Conservation (phyloP, 2,888 invertebrate genomes). For the Branchellion lobata region DNA sequence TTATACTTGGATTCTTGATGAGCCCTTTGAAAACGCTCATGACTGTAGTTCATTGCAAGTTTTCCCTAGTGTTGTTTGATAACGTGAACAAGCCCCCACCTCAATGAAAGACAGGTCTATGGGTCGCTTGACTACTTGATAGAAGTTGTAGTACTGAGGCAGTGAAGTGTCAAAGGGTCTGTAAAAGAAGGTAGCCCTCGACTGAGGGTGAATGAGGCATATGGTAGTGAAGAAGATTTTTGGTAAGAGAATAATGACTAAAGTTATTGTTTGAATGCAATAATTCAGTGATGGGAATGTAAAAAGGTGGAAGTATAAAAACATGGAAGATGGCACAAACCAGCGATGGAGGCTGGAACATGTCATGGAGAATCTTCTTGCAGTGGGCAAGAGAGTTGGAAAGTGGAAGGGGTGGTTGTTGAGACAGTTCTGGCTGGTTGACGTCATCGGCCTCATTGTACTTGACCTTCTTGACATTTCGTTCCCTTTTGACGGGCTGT, state of each 20-base stretch:
- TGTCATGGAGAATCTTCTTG: background rate
- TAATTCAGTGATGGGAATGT: too few species aligned
- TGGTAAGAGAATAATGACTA: too few species aligned
- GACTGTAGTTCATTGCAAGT: too few species aligned
- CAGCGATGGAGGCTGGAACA: background rate
- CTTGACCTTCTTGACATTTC: background rate
- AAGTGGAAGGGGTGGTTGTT: background rate
- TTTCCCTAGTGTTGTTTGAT: too few species aligned
- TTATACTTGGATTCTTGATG: too few species aligned
- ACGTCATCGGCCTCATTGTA: background rate
- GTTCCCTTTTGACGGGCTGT: background rate
- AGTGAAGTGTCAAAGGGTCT: background rate
- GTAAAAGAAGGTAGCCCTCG: background rate
- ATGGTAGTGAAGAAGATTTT: too few species aligned
- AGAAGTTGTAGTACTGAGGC: conserved; percentile 23
- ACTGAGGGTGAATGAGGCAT: too few species aligned
- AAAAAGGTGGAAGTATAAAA: too few species aligned
- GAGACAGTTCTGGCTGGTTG: background rate
- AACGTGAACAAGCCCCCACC: too few species aligned
- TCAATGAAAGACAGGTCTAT: conserved; percentile 25
- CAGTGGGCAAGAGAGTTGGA: background rate
- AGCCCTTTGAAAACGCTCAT: too few species aligned
- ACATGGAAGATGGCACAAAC: background rate
- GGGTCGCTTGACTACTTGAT: conserved; percentile 28
- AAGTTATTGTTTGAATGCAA: too few species aligned